Conservation (phyloP, 2,888 invertebrate species). For the Drosophila pseudotalamancana region DNA sequence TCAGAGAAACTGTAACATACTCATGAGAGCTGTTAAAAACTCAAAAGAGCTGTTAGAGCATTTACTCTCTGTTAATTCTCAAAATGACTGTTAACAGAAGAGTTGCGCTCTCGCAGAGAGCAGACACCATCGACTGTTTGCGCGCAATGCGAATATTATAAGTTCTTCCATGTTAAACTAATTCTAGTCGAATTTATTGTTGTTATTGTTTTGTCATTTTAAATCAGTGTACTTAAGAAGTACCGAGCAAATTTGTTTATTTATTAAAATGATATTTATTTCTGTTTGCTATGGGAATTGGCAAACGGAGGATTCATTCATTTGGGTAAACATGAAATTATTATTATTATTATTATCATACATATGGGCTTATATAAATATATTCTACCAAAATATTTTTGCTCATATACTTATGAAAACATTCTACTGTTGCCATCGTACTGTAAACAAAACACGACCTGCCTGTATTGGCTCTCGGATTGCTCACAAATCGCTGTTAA, state of each 20-base stretch:
- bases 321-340: neutral
- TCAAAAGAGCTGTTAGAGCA: conserved; percentile 39
- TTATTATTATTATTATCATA: neutral
- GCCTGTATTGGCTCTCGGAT: conserved; percentile 13
- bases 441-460: neutral
- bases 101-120: conserved; percentile 19
- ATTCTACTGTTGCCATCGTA: neutral
- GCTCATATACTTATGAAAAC: neutral
- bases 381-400: conserved; percentile 9
- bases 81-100: conserved; percentile 17
- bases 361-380: neutral
- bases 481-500: conserved; percentile 22
- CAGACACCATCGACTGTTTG: neutral
- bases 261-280: neutral
- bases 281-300: neutral
- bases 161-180: neutral
- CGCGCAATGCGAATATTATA: conserved; percentile 6
- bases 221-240: neutral
- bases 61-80: conserved; percentile 2
- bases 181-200: neutral
- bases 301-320: neutral
- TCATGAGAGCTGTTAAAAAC: conserved; percentile 40
- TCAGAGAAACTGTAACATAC: conserved; percentile 9
- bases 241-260: neutral
- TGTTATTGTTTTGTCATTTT: neutral